Evolutionary conservation across 37 sponge, comb jelly and placozoan genomes (phyloP), one percentile per base, ranked within the genome.

Genomic region (Oscarella lobularis): DNA sequence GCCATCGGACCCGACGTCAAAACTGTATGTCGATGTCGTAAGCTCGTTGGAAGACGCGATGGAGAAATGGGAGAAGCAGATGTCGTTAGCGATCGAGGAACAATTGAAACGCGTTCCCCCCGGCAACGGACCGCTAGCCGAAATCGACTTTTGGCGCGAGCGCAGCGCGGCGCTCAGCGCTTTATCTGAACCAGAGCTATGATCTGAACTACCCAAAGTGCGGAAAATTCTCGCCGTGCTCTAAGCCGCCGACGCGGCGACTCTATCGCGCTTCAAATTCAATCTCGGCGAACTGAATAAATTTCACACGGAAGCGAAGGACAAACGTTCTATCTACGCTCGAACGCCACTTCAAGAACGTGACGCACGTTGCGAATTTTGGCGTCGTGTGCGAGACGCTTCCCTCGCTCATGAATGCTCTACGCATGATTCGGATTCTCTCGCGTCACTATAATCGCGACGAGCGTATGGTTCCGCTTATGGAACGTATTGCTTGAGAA

Each of bases 381-480:
- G 3, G 31, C 41, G 76, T 91, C 0, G 82, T 94, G 0, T 81
- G 85, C 27, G 99, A 98, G 38, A 91, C 95, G 30, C 75, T 98
- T 9, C 95, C 95, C 29, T 81, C 92, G 0, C 66, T 98, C 88
- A 89, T 98, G 95, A 98, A 98, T 77, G 87, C 99, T 3, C 88
- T 98, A 74, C 67, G 99, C 66, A 98, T 98, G 99, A 92, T 98
- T 40, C 94, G 99, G 99, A 92, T 98, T 37, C 93, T 98, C 5
- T 98, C 99, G 0, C 87, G 99, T 3, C 95, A 98, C 73, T 98
- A 94, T 75, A 98, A 98, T 83, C 80, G 90, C 0, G 99, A 98
- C 69, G 99, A 94, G 67, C 81, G 96, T 66, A 98, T 98, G 99
- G 89, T 94, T 0, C 99, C 99, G 1, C 81, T 98, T 33, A 98